phyloP scores from a whole-genome alignment of 1,140 invertebrate genomes.

The Drosophila aff. region DNA sequence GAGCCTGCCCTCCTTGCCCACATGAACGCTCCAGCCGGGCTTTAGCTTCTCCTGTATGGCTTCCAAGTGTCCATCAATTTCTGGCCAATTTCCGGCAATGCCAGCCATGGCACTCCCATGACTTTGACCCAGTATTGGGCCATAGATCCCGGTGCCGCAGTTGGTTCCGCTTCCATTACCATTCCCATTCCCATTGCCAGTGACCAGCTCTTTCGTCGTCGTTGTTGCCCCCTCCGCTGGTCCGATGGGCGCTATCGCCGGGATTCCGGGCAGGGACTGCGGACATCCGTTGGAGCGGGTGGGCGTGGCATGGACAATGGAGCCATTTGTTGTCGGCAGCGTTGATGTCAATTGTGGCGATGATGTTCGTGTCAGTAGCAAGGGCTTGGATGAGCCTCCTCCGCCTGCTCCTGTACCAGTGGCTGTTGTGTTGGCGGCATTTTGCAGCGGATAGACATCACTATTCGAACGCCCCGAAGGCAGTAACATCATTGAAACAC shows the following conservation, averaged over 20 bases:
- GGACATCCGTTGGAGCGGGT: slow-evolving; percentile 59
- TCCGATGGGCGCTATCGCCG: slow-evolving; percentile 25
- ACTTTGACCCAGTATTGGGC: slow-evolving; percentile 64
- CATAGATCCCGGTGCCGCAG: slow-evolving; percentile 50
- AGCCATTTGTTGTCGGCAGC: slow-evolving; percentile 70
- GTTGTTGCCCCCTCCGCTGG: slow-evolving; percentile 24
- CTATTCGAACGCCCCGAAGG: slow-evolving; percentile 85
- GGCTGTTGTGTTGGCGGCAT: slow-evolving; percentile 55
- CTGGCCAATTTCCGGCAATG: slow-evolving; percentile 76
- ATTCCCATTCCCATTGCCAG: slow-evolving; percentile 13
- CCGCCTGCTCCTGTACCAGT: slow-evolving; percentile 3
- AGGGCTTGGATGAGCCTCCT: slow-evolving; percentile 52
- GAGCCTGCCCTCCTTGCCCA: slow-evolving; percentile 89
- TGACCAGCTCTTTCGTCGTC: slow-evolving; percentile 31
- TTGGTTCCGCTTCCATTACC: slow-evolving; percentile 7
- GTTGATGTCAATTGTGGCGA: slow-evolving; percentile 74
- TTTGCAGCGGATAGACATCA: slow-evolving; percentile 83
- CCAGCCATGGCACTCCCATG: slow-evolving; percentile 41
- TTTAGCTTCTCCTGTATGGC: slow-evolving; percentile 86
- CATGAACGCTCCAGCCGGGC: slow-evolving; percentile 90
- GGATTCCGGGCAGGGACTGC: slow-evolving; percentile 64
- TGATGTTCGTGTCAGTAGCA: slow-evolving; percentile 81
- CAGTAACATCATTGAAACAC: slow-evolving; percentile 84
- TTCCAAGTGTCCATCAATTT: slow-evolving; percentile 85
- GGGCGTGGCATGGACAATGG: slow-evolving; percentile 40